phyloP scores from a whole-genome alignment of 2,113 vertebrate genomes.

The Riparia riparia region DNA sequence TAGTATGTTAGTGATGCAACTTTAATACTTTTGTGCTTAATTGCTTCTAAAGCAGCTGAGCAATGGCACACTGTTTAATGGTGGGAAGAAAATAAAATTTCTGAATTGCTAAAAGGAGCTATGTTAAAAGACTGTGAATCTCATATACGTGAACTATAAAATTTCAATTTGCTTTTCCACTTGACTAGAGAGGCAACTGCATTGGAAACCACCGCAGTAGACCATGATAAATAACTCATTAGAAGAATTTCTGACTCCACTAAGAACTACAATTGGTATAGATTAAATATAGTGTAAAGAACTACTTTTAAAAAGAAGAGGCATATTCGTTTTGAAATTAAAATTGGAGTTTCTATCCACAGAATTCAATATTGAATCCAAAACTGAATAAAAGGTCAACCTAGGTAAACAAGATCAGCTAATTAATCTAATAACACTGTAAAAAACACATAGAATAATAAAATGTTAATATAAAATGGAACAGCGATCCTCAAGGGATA shows the following conservation, averaged over 20 bases:
- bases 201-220: neutral
- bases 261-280: neutral
- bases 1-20: neutral
- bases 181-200: neutral
- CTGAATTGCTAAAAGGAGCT: neutral
- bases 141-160: neutral
- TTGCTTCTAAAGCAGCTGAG: neutral
- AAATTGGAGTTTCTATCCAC: neutral
- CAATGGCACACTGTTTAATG: neutral
- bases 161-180: conserved; percentile 39
- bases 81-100: neutral
- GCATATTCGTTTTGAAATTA: neutral
- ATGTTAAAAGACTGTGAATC: neutral
- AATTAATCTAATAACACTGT: neutral
- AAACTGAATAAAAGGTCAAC: neutral
- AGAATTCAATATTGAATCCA: neutral
- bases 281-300: neutral
- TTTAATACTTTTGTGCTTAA: neutral
- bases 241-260: neutral
- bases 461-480: neutral
- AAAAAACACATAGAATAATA: neutral
- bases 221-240: neutral
- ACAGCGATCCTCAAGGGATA: neutral
- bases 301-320: neutral
- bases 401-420: neutral